Percentiles rank a stretch among this genome's conserved stretches.
These are phyloP conservation scores for Pseudococcus jackbeardsleyi DNA, from an alignment of 2,888 invertebrate species.

Conservation along the genomic window DNA sequence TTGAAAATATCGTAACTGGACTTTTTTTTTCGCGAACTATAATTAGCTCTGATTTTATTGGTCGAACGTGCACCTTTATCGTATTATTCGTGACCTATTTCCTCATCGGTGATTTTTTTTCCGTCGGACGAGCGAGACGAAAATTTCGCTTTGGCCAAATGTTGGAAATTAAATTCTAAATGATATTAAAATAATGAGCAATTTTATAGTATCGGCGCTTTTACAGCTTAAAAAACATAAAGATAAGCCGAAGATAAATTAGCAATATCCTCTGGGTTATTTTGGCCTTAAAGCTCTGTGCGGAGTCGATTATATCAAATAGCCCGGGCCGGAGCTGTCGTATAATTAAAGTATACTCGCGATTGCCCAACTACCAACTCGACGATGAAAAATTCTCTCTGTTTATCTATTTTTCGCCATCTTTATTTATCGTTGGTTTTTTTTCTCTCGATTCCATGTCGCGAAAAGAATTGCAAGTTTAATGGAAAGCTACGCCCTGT, in stretches of 20 bases:
- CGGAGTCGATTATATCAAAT: background rate
- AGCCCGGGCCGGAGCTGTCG: background rate
- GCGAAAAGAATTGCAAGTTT: background rate
- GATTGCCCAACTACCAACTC: background rate
- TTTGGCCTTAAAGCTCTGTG: background rate
- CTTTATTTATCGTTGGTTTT: background rate
- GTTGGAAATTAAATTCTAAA: background rate
- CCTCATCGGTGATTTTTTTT: background rate
- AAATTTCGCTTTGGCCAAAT: background rate
- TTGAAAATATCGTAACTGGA: background rate
- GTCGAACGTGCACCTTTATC: constrained; percentile 14
- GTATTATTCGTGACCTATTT: constrained; percentile 22
- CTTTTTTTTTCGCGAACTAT: background rate
- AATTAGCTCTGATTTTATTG: constrained; percentile 12
- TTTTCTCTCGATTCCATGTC: background rate
- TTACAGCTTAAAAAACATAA: background rate
- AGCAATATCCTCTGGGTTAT: background rate
- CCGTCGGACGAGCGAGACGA: background rate
- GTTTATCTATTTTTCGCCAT: background rate
- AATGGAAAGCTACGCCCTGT: background rate
- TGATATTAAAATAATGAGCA: background rate
- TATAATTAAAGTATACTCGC: constrained; percentile 1
- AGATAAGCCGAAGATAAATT: constrained; percentile 10
- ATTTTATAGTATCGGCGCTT: background rate
- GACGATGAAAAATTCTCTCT: background rate